phyloP scores from a whole-genome alignment of 2,797 vertebrate genomes.

The Yasuhikotakia modesta region DNA sequence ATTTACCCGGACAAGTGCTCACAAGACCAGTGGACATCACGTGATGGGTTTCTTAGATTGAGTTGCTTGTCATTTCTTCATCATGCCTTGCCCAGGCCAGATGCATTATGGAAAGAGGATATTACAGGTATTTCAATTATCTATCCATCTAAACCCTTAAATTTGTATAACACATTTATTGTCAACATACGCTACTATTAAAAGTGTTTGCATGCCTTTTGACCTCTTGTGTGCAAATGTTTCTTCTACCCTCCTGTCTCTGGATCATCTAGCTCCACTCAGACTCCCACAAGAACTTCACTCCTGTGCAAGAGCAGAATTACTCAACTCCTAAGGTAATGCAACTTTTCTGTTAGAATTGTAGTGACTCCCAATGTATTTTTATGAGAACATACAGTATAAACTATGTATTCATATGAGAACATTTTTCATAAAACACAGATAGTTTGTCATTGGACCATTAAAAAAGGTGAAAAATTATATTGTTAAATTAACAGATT shows the following conservation, averaged over 20 bases:
- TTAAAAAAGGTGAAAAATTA: too few relatives aligned
- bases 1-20: conserved; percentile 23
- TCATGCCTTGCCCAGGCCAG: background rate
- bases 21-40: background rate
- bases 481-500: too few relatives aligned
- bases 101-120: background rate
- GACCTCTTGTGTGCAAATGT: conserved; percentile 9
- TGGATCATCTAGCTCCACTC: background rate
- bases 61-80: conserved; percentile 24
- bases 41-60: conserved; percentile 13
- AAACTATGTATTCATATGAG: background rate
- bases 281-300: background rate
- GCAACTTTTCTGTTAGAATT: background rate
- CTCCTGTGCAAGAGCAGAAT: background rate
- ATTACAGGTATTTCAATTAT: background rate
- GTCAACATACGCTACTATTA: background rate
- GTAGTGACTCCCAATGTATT: background rate
- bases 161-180: background rate
- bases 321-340: conserved; percentile 7
- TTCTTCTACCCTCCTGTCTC: background rate
- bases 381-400: background rate
- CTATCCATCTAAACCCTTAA: background rate
- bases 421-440: background rate
- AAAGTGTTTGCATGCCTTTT: background rate
- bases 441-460: too few relatives aligned